Evolutionary conservation across 1,140 invertebrate species (phyloP).

Genomic region (Temnothorax longispinosus): DNA sequence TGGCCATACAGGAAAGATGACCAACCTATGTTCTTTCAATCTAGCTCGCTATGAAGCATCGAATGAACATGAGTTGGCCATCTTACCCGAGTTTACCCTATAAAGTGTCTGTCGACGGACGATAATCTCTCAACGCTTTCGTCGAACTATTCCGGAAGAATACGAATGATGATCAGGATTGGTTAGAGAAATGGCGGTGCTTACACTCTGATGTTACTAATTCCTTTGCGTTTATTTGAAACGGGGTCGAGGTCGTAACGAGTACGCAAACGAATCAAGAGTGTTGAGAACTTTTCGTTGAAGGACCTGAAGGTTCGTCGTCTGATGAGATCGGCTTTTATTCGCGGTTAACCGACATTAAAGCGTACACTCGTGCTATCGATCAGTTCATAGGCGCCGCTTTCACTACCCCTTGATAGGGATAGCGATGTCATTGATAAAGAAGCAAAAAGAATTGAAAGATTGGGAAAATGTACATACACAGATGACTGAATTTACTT

Average conservation of each 20-base stretch:
- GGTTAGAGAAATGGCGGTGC: slow-evolving; percentile 11
- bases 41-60: too few species aligned
- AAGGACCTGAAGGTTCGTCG: slow-evolving; percentile 16
- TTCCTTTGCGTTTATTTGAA: slow-evolving; percentile 24
- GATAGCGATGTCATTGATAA: neutral
- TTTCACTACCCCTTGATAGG: slow-evolving; percentile 1
- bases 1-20: too few species aligned
- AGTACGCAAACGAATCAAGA: slow-evolving; percentile 2
- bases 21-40: too few species aligned
- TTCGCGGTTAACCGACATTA: slow-evolving; percentile 72
- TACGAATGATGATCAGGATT: neutral
- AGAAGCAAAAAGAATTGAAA: neutral
- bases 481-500: neutral
- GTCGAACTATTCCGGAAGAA: neutral
- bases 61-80: too few species aligned
- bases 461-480: neutral
- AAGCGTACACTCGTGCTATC: slow-evolving; percentile 71
- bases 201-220: slow-evolving; percentile 16
- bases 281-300: slow-evolving; percentile 2
- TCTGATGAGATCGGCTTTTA: slow-evolving; percentile 61
- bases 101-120: neutral
- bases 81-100: too few species aligned
- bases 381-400: slow-evolving; percentile 50
- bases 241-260: neutral
- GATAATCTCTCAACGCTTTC: neutral